phyloP scores from a whole-genome alignment of 2,113 vertebrate species.

The Platanista minor region DNA sequence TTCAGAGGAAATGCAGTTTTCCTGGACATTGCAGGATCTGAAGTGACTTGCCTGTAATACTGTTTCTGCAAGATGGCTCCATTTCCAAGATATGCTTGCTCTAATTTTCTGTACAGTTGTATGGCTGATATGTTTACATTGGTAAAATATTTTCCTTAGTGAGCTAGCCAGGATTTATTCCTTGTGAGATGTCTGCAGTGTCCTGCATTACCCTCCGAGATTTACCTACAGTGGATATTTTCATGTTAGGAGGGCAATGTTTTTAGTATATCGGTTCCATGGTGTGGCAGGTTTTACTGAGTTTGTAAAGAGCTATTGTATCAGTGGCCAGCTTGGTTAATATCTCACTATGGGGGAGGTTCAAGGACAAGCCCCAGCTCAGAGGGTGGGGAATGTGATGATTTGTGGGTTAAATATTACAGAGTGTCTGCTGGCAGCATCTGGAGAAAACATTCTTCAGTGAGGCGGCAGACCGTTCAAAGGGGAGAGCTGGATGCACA shows the following conservation, averaged over 20 bases:
- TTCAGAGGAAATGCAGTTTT: constrained; percentile 54
- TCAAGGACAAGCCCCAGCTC: constrained; percentile 71
- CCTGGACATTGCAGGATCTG: neutral
- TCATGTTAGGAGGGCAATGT: constrained; percentile 61
- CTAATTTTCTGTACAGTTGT: neutral
- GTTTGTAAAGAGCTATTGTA: constrained; percentile 71
- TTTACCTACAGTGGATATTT: neutral
- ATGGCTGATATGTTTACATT: constrained; percentile 8
- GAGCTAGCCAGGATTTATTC: constrained; percentile 57
- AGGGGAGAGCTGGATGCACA: neutral
- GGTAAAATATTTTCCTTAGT: constrained; percentile 56
- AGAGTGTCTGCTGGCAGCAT: constrained; percentile 78
- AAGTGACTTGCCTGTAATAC: neutral
- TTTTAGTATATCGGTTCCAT: constrained; percentile 46
- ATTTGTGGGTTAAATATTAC: constrained; percentile 80
- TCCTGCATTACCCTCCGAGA: neutral
- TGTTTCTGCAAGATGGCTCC: constrained; percentile 61
- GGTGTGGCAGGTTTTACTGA: constrained; percentile 38
- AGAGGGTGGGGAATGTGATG: constrained; percentile 72
- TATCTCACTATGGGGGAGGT: constrained; percentile 62
- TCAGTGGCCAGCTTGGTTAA: constrained; percentile 75
- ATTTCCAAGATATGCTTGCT: constrained; percentile 47
- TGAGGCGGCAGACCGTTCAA: constrained; percentile 52
- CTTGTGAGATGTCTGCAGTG: constrained; percentile 33
- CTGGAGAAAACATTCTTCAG: constrained; percentile 66